These are phyloP conservation scores for Eurois occulta DNA, from an alignment of 2,888 invertebrate genomes.

Conservation along the genomic window DNA sequence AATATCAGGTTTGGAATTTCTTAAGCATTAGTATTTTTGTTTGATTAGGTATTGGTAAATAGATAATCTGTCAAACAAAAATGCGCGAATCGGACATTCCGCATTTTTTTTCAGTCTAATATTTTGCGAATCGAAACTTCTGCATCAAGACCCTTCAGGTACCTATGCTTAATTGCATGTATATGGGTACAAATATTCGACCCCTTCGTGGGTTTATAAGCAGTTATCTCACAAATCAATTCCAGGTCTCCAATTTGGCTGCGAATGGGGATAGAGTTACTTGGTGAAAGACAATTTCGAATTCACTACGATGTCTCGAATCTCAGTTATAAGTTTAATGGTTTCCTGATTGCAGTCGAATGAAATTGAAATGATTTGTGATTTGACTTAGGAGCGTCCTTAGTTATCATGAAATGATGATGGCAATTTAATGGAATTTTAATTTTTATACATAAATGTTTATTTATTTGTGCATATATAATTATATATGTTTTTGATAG, in stretches of 20 bases:
- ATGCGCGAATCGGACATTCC: background rate
- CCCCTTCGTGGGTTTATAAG: conserved; percentile 16
- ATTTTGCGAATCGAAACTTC: background rate
- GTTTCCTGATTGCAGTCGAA: conserved; percentile 32
- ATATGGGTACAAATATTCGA: conserved; percentile 30
- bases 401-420: background rate
- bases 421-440: background rate
- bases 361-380: conserved; percentile 30
- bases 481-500: too few species aligned
- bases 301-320: conserved; percentile 25
- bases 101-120: background rate
- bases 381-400: background rate
- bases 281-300: conserved; percentile 51
- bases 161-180: background rate
- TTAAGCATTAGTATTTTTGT: background rate
- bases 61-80: background rate
- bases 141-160: background rate
- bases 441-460: background rate
- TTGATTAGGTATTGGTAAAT: background rate
- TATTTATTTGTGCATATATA: background rate
- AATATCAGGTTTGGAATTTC: background rate
- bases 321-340: conserved; percentile 40
- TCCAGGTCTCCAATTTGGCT: conserved; percentile 45
- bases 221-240: conserved; percentile 53
- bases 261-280: conserved; percentile 37